phyloP scores from a whole-genome alignment of 2,113 vertebrate species.

The Osmerus mordax region DNA sequence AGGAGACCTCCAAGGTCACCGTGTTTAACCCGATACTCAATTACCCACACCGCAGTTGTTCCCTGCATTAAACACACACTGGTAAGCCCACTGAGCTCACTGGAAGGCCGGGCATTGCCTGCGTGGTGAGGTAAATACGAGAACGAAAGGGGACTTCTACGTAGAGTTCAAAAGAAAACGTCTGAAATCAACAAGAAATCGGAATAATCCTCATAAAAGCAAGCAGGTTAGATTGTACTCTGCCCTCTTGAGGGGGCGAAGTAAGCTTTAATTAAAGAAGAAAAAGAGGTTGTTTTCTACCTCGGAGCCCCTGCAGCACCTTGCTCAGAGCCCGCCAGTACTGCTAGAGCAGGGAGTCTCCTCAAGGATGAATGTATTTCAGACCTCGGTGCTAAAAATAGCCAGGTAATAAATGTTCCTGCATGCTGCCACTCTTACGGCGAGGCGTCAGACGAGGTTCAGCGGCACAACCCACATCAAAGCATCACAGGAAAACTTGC shows the following conservation, averaged over 20 bases:
- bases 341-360: slow-evolving; percentile 32
- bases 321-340: slow-evolving; percentile 6
- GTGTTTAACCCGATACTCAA: slow-evolving; percentile 40
- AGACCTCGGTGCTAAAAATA: slow-evolving; percentile 60
- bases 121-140: slow-evolving; percentile 1
- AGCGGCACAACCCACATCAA: slow-evolving; percentile 39
- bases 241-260: slow-evolving; percentile 29
- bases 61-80: slow-evolving; percentile 6
- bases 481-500: slow-evolving; percentile 30
- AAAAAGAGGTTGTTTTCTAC: slow-evolving; percentile 9
- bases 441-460: slow-evolving; percentile 37
- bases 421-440: slow-evolving; percentile 28
- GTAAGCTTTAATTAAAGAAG: slow-evolving; percentile 46
- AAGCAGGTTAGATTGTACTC: slow-evolving; percentile 27
- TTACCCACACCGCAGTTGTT: slow-evolving; percentile 25
- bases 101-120: slow-evolving; percentile 22
- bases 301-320: slow-evolving; percentile 4
- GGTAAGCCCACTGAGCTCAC: slow-evolving; percentile 19
- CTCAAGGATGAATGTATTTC: slow-evolving; percentile 47
- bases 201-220: slow-evolving; percentile 41
- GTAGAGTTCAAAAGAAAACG: slow-evolving; percentile 31
- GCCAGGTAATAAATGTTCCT: slow-evolving; percentile 46
- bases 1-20: slow-evolving; percentile 32
- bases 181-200: slow-evolving; percentile 7
- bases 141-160: slow-evolving; percentile 9